Evolutionary conservation across 2,797 vertebrate genomes (phyloP), one percentile per base, ranked within the genome.

Genomic region (Gastrophryne carolinensis): DNA sequence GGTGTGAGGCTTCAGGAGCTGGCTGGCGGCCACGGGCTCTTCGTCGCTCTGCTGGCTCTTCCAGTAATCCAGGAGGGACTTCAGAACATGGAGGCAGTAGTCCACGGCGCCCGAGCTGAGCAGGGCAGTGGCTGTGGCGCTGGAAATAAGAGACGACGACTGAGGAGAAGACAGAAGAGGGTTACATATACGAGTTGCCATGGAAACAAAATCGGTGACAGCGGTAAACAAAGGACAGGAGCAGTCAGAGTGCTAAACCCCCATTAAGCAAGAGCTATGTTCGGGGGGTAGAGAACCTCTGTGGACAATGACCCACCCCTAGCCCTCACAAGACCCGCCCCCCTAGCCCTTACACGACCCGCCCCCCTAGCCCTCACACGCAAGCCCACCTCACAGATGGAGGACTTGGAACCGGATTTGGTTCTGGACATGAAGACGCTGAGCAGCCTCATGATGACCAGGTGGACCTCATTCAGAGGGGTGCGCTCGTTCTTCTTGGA

Each of bases 341-440:
- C 41, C 35, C 3, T 6, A 19, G 17, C 29, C 17, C 12, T 15
- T 17, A 37, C 26, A 23, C 13, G 26, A 21, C 34, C n/a, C n/a
- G n/a, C 17, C 35, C 1, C 2, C 6, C 4, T 23, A 9, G 1
- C 6, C 8, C 15, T 44, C 7, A 66, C 24, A 8, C n/a, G 5
- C 53, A 32, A 5, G 13, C 3, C 3, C 89, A 98, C 98, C 96
- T 99, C 98, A 73, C 96, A 94, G 53, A 90, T 84, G 27, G 96
- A 97, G 5, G 97, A 95, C 82, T 99, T 98, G 69, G 97, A 98
- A 24, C 96, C 95, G 19, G 98, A 98, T 79, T 99, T 99, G 11
- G 98, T 99, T 77, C 98, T 92, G 58, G 98, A 99, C 98, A 99
- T 99, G 86, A 99, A 99, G 64, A 99, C 98, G 1, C 97, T 98